phyloP scores from a whole-genome alignment of 2,888 invertebrate genomes.

The Hybos culiciformis region DNA sequence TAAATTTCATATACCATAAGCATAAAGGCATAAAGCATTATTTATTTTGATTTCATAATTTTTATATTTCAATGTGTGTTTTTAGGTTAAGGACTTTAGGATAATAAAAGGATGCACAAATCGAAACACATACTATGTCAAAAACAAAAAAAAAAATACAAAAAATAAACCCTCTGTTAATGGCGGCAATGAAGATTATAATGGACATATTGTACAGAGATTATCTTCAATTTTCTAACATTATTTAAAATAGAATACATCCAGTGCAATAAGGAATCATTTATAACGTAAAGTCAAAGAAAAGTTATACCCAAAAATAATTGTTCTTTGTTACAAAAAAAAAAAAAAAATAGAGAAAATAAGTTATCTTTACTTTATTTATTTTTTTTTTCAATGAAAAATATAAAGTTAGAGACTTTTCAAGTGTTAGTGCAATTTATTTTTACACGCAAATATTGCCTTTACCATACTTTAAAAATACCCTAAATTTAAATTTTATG shows the following conservation, averaged over 20 bases:
- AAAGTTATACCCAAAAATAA: neutral
- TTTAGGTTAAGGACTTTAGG: neutral
- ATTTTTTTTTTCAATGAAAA: no score
- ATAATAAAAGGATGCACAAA: neutral
- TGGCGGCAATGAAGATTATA: neutral
- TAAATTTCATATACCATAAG: neutral
- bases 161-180: no score
- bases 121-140: no score
- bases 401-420: no score
- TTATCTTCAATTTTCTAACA: neutral
- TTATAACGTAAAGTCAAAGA: neutral
- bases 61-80: neutral
- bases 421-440: no score
- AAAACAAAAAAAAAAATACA: no score
- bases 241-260: neutral
- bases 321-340: no score
- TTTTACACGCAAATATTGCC: no score
- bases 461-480: no score
- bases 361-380: no score
- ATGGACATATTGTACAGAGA: neutral
- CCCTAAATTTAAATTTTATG: no score
- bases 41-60: neutral
- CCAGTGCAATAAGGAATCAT: neutral
- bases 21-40: neutral
- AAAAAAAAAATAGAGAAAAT: no score